phyloP scores from a whole-genome alignment of 2,888 invertebrate genomes.

The Suillia variegata region DNA sequence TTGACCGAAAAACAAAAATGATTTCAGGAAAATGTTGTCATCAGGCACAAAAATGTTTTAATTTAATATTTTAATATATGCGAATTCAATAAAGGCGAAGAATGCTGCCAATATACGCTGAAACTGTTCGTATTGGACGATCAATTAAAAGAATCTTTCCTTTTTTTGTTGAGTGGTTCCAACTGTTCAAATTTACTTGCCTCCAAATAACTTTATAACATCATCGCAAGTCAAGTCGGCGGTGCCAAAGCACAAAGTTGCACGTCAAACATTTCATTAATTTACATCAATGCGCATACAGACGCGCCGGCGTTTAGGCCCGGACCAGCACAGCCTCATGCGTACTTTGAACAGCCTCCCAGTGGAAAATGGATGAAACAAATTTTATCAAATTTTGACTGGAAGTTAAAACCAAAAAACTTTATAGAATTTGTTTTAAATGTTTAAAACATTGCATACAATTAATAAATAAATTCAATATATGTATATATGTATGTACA shows the following conservation, averaged over 20 bases:
- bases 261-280: slow-evolving; percentile 43
- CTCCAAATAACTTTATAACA: slow-evolving; percentile 25
- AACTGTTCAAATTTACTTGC: slow-evolving; percentile 17
- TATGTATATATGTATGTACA: no score
- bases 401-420: no score
- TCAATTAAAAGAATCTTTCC: not conserved
- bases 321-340: slow-evolving; percentile 16
- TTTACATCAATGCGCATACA: slow-evolving; percentile 46
- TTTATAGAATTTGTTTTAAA: no score
- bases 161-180: not conserved
- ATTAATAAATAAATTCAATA: no score
- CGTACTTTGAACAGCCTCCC: no score
- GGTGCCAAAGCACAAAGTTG: slow-evolving; percentile 21
- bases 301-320: slow-evolving; percentile 53
- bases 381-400: no score
- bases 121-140: not conserved
- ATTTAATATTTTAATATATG: slow-evolving; percentile 41
- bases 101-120: not conserved
- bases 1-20: no score
- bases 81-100: slow-evolving; percentile 51
- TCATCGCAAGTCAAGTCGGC: slow-evolving; percentile 23
- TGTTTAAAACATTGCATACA: no score
- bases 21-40: no score
- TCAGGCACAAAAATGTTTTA: not conserved
- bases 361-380: no score